Base-by-base conservation (phyloP, 1,140 invertebrate species). In the Drosophila ogumai region DNA sequence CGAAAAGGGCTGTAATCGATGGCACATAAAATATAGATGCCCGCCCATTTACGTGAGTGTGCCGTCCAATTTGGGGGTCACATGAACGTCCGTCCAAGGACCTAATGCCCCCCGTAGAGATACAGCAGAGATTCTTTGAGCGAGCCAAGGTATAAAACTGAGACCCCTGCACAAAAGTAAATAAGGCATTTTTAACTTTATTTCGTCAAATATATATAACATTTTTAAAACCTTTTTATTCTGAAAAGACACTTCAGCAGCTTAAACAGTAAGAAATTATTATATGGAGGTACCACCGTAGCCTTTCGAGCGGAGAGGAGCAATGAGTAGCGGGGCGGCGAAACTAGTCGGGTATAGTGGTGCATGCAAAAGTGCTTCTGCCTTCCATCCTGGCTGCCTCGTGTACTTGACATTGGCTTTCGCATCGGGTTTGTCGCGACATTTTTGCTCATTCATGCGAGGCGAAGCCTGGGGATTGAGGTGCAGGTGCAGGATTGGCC, bases 351-450 rank as follows among this genome's bases (percentile, higher is more conserved):
- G 40, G 19, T 58, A 59, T 36, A 36, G 36, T 41, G 49, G 47
- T 66, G 75, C 75, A 58, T 75, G 74, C 73, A 44, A 55, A 79
- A 75, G 72, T 64, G 63, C 44, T 12, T 15, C 15, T 44, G 38
- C 28, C 61, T 38, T 22, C 40, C 44, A 40, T 63, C 32, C 55
- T 68, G 19, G 32, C 44, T 36, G 25, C 32, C 43, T 34, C 31
- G 58, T 87, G 84, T 75, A 88, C 82, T 87, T 87, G 82, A 87
- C 82, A 87, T 88, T 87, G 84, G 65, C 66, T 73, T 67, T 66
- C 61, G 59, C 64, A 58, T 63, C 38, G 47, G 69, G 68, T 36
- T 73, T 61, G 82, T 49, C 65, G 75, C 75, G 69, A 66, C 79
- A 49, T 72, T 79, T 82, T 65, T 75, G 79, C 65, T 68, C 79